Evolutionary conservation across 30 jellyfish, hydroid and myxozoan genomes (phyloP), one percentile per base, ranked within the genome.

Genomic region (Calvadosia cruxmelitensis): DNA sequence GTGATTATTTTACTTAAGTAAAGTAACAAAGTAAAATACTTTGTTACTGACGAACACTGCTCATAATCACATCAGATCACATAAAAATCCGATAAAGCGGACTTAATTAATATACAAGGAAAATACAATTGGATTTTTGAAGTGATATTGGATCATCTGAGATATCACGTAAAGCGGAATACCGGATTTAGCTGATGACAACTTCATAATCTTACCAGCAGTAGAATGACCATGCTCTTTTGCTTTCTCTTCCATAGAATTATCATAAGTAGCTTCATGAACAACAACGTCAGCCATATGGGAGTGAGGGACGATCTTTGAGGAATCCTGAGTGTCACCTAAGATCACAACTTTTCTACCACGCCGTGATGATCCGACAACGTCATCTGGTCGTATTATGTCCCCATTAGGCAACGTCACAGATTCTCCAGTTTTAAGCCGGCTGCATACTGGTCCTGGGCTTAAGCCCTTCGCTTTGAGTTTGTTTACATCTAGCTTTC

Each of bases 161-260:
- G 12, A n/a, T 48, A n/a, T 48, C 61, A n/a, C 12, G 61, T 10
- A 48, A n/a, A 48, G n/a, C n/a, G n/a, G n/a, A 48, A 48, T 48
- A 48, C 16, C 12, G n/a, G 61, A 48, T 10, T n/a, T 48, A 10
- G 12, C n/a, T 48, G 12, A 48, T 10, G n/a, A 48, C 12, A n/a
- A n/a, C n/a, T 42, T 5, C 20, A 0, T 64, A 32, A 1, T 1
- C 71, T 12, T 30, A 87, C 97, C 97, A 78, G 97, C 90, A 28
- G 97, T 80, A n/a, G 97, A 87, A 67, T 87, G 97, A 3, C 97
- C 97, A 68, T 84, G 76, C 32, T 76, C 91, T 2, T 80, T 42
- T 25, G 94, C 93, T 35, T 82, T 90, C 15, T 69, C 93, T 34
- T 74, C 69, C 80, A 81, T 74, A 52, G 94, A 90, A 80, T 87